Percentiles rank a stretch among this genome's conserved stretches.
Conservation (phyloP, 2,113 vertebrate species). For the Cromileptes altivelis region DNA sequence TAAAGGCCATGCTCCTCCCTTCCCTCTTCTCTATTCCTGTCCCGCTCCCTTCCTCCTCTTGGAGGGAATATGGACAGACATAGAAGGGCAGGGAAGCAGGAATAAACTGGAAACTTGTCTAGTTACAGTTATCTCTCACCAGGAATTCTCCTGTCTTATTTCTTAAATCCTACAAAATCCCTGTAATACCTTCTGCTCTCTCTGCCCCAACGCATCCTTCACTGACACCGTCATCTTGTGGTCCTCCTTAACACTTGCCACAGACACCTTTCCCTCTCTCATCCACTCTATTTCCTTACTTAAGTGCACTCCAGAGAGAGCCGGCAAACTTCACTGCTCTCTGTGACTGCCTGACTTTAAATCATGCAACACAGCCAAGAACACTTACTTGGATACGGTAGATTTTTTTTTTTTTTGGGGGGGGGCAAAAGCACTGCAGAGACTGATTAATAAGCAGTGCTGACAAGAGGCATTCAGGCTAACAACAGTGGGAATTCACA, state of each 20-base stretch:
- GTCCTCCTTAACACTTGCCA: slow-evolving; percentile 27
- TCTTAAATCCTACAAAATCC: slow-evolving; percentile 39
- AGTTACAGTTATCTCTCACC: background rate
- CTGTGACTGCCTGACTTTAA: background rate
- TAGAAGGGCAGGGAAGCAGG: background rate
- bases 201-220: background rate
- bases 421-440: background rate
- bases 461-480: slow-evolving; percentile 1
- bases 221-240: background rate
- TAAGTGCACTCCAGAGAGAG: slow-evolving; percentile 6
- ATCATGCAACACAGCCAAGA: background rate
- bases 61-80: background rate
- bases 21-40: background rate
- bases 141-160: slow-evolving; percentile 16
- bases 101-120: slow-evolving; percentile 1
- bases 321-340: background rate
- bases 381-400: background rate
- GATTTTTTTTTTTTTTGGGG: background rate
- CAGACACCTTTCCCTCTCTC: background rate
- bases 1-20: slow-evolving; percentile 14
- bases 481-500: slow-evolving; percentile 9
- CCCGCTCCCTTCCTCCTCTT: slow-evolving; percentile 2
- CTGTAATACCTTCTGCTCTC: slow-evolving; percentile 6
- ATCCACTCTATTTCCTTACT: slow-evolving; percentile 8
- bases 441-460: slow-evolving; percentile 33